Evolutionary conservation across 1,140 invertebrate species (phyloP), one percentile per base, ranked within the genome.

Genomic region (Linepithema humile): DNA sequence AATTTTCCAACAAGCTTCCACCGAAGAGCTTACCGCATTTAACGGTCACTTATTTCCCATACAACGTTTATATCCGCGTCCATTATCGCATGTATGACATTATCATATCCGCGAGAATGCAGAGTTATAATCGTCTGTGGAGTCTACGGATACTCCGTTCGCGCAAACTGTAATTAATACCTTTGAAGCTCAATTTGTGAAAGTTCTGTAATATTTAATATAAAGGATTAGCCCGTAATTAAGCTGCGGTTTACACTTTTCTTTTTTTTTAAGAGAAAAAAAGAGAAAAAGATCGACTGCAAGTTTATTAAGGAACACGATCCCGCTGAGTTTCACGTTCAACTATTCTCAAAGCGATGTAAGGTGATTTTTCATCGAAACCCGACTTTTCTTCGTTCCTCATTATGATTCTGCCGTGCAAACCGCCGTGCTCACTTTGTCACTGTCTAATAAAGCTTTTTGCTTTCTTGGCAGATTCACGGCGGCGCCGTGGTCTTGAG

Each of bases 391-490:
- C 64, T 69, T 32, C 26, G 75, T 59, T 80, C 64, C 75, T 80
- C 75, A 80, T 80, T 80, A 80, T 80, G 64, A 80, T 80, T 80
- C 75, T 64, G 48, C 17, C n/a, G 35, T 6, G 64, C 48, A 29
- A 40, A 70, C 45, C 75, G 64, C 48, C 75, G 64, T 70, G 55
- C 75, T 70, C 85, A 70, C 85, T 80, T 80, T 65, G 65, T 83
- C 77, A 67, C 55, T 67, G 67, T 53, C 80, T 67, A 59, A 73
- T 77, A 82, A 87, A 89, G 85, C 84, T 88, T 90, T 90, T 90
- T 78, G 86, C 89, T 89, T 86, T 88, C 84, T 86, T 89, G 86
- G 84, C 86, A 53, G 75, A 83, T 74, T 69, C 67, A 23, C 48
- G 75, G 55, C 53, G 50, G 60, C 43, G 38, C 57, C 29, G 64